A percentile compares a stretch with the other conserved stretches of the same genome.
Evolutionary conservation across 1,140 invertebrate species (phyloP).

Genomic region (Zaprionus vittiger): DNA sequence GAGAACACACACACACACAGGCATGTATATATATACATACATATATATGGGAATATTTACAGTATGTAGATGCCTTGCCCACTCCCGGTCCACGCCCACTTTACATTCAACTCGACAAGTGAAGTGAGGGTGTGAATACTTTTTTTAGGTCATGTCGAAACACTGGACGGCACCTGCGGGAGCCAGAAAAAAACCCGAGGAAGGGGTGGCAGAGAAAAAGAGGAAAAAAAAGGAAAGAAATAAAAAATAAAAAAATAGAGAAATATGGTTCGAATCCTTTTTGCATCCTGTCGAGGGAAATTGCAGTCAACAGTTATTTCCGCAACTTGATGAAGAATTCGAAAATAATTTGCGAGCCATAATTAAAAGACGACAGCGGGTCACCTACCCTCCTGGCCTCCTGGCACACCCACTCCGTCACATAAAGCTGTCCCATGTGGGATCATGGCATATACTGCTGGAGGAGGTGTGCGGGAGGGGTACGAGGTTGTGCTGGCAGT

Average conservation of each 20-base stretch:
- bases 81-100: slow-evolving; percentile 31
- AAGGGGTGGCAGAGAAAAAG: slow-evolving; percentile 23
- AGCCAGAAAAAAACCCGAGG: neutral
- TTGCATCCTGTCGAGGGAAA: slow-evolving; percentile 75
- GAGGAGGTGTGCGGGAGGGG: neutral
- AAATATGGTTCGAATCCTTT: slow-evolving; percentile 76
- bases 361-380: slow-evolving; percentile 73
- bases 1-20: slow-evolving; percentile 40
- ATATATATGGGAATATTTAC: slow-evolving; percentile 32
- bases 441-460: slow-evolving; percentile 31
- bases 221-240: slow-evolving; percentile 34
- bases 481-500: neutral
- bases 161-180: slow-evolving; percentile 64
- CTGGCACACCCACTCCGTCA: neutral
- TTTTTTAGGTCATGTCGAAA: slow-evolving; percentile 73
- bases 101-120: slow-evolving; percentile 80
- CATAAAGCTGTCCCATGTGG: slow-evolving; percentile 5
- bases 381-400: neutral
- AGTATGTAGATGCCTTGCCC: slow-evolving; percentile 16
- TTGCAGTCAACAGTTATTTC: slow-evolving; percentile 81
- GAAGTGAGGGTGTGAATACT: slow-evolving; percentile 81
- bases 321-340: slow-evolving; percentile 80
- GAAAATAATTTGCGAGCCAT: slow-evolving; percentile 81
- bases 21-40: neutral
- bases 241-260: slow-evolving; percentile 50